phyloP scores from a whole-genome alignment of 1,140 invertebrate genomes.

The Diprion similis region DNA sequence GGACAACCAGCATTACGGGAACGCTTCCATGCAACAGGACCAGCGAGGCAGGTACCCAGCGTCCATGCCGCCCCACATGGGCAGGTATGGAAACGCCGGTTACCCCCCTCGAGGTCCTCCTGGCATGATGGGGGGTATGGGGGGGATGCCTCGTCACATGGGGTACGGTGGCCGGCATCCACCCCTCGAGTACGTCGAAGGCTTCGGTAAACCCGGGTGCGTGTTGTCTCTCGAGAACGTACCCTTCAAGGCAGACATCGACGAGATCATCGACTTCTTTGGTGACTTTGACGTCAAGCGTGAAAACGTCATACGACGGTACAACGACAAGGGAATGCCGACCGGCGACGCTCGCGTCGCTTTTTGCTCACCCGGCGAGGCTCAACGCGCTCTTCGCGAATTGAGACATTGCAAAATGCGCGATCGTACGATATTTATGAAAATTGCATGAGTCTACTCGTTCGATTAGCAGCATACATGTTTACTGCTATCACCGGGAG shows the following conservation, averaged over 20 bases:
- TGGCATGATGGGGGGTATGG: slow-evolving; percentile 50
- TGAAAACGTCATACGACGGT: slow-evolving; percentile 82
- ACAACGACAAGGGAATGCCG: slow-evolving; percentile 82
- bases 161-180: slow-evolving; percentile 36
- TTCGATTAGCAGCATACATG: background rate
- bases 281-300: slow-evolving; percentile 75
- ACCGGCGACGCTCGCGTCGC: slow-evolving; percentile 90
- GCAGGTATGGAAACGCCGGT: slow-evolving; percentile 46
- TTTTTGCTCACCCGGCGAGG: slow-evolving; percentile 78
- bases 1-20: slow-evolving; percentile 32
- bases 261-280: slow-evolving; percentile 90
- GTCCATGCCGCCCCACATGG: slow-evolving; percentile 45
- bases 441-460: slow-evolving; percentile 46
- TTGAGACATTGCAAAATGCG: slow-evolving; percentile 64
- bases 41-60: slow-evolving; percentile 46
- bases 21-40: slow-evolving; percentile 38
- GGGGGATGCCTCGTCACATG: slow-evolving; percentile 48
- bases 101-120: slow-evolving; percentile 49
- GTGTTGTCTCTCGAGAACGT: slow-evolving; percentile 86
- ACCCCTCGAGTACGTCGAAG: slow-evolving; percentile 59
- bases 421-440: slow-evolving; percentile 65
- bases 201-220: slow-evolving; percentile 81
- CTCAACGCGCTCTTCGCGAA: slow-evolving; percentile 73
- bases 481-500: too few species aligned
- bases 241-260: slow-evolving; percentile 82